These are phyloP conservation scores for Pycnonotus jocosus DNA, from an alignment of 2,113 vertebrate species.

Conservation along the genomic window DNA sequence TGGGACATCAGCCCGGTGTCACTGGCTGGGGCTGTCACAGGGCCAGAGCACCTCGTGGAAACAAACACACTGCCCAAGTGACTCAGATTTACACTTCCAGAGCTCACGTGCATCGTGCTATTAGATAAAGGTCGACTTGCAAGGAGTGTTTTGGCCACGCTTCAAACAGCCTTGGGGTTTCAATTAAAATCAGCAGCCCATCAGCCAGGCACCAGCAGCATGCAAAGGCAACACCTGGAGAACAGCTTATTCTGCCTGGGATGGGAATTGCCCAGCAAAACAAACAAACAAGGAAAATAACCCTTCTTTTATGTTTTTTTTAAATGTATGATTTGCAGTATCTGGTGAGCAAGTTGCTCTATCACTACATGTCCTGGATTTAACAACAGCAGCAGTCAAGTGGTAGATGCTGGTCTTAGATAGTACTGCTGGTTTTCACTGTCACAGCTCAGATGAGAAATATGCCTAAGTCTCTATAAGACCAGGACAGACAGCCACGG, in stretches of 20 bases:
- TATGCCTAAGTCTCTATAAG: background rate
- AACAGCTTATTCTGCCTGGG: background rate
- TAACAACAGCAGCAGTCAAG: background rate
- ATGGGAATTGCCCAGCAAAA: background rate
- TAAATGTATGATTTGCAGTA: background rate
- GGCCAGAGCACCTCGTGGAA: slow-evolving; percentile 40
- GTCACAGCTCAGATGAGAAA: background rate
- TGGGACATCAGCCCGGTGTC: background rate
- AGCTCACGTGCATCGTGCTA: slow-evolving; percentile 44
- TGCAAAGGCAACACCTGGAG: background rate
- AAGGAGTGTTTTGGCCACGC: slow-evolving; percentile 67
- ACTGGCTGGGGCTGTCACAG: background rate
- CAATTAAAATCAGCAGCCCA: slow-evolving; percentile 40
- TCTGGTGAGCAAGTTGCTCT: background rate
- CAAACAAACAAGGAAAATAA: background rate
- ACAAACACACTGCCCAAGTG: slow-evolving; percentile 48
- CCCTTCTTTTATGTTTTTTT: background rate
- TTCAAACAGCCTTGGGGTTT: slow-evolving; percentile 45
- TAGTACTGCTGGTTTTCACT: background rate
- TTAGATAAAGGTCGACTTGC: slow-evolving; percentile 72
- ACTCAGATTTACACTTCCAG: slow-evolving; percentile 68
- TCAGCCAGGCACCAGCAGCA: background rate
- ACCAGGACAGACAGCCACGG: background rate
- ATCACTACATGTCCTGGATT: background rate
- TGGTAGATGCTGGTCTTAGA: background rate